Base-by-base conservation (phyloP, 2,113 vertebrate genomes). In the Psilopogon haemacephalus region DNA sequence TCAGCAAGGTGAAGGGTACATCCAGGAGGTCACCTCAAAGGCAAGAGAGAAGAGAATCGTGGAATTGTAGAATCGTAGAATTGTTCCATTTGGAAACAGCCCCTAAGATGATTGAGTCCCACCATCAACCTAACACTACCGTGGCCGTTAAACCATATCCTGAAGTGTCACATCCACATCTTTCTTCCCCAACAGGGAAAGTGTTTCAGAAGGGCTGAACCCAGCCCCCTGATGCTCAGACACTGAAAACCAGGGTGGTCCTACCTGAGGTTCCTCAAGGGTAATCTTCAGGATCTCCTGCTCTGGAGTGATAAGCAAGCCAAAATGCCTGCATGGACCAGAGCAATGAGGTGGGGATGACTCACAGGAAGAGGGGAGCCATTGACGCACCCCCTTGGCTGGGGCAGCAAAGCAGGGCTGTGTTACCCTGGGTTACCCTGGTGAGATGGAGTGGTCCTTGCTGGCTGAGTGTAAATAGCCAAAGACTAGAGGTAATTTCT, bases 401-500 rank as follows among this genome's bases (percentile, higher is more conserved):
- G 37, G 15, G 63, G 38, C 19, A 68, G 58, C 52, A 38, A 60
- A 35, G 0, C 55, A 6, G 28, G 24, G 37, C 68, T 5, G 3
- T 15, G 16, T 44, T 44, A 44, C 42, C 42, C 44, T 94, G 6
- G 0, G 58, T 48, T 84, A 62, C 70, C 44, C 48, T 7, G 4
- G 12, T 60, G 19, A 64, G 26, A 72, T 2, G 8, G 38, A 52
- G 62, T 83, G 86, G 65, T 54, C 95, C 79, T 82, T 64, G 73
- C 52, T 72, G 60, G 62, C 58, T 65, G 55, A 35, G 26, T 87
- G 85, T 67, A 76, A 91, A 89, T 80, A 89, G 82, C 37, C 90
- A 62, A 68, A 55, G 68, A 87, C 63, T 64, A 59, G 18, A 83
- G n/a, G 67, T 91, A 33, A 85, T 94, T 95, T 90, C 70, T 94